phyloP scores from a whole-genome alignment of 2,797 vertebrate species.

The Chaetophractus vellerosus region DNA sequence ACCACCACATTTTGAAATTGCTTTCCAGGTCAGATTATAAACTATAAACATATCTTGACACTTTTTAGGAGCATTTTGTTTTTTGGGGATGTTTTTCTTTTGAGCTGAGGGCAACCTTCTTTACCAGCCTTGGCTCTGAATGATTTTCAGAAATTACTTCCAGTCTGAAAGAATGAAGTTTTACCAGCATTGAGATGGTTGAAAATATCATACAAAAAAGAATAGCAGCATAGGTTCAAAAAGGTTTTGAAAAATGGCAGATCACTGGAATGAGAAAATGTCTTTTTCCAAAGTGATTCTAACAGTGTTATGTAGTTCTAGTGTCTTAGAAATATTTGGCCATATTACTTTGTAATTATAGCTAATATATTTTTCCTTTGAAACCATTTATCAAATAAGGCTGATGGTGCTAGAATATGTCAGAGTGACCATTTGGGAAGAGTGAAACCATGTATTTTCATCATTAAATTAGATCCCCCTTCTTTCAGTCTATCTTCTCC shows the following conservation, averaged over 20 bases:
- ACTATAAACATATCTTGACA: background rate
- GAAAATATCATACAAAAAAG: background rate
- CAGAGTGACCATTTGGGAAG: background rate
- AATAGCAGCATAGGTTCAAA: constrained; percentile 41
- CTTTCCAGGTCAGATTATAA: constrained; percentile 38
- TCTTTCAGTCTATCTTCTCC: constrained; percentile 18
- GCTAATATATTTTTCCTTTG: constrained; percentile 50
- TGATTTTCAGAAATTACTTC: constrained; percentile 67
- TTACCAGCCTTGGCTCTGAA: constrained; percentile 44
- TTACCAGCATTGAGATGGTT: constrained; percentile 8
- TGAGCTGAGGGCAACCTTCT: background rate
- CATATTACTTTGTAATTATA: constrained; percentile 19
- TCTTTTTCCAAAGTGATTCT: background rate
- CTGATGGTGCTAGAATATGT: background rate
- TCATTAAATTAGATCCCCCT: background rate
- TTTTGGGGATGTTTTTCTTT: constrained; percentile 13
- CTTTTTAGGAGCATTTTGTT: constrained; percentile 44
- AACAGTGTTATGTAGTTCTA: background rate
- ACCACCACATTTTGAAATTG: constrained; percentile 38
- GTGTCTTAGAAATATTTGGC: constrained; percentile 35
- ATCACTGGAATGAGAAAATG: constrained; percentile 49
- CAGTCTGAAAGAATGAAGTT: constrained; percentile 39
- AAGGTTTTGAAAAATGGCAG: constrained; percentile 23
- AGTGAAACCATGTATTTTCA: constrained; percentile 36
- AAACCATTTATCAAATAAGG: constrained; percentile 18